Evolutionary conservation across 2,797 vertebrate species (phyloP).

Genomic region (Anas georgica): DNA sequence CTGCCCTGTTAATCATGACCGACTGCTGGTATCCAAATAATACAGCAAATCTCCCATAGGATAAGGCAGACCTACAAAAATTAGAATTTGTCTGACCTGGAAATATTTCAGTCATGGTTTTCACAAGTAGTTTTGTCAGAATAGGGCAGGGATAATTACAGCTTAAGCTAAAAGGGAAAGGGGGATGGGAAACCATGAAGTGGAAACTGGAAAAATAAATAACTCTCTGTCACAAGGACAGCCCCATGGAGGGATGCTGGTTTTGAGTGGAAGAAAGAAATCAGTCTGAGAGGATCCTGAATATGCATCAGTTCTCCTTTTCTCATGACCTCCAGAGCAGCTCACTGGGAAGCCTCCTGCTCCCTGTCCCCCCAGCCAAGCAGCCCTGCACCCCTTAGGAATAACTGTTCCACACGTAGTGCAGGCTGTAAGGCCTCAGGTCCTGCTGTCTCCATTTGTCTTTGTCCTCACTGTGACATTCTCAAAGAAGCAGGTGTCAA

Average conservation of each 20-base stretch:
- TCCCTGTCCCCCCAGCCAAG: not conserved
- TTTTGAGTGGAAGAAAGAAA: not conserved
- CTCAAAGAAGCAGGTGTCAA: not conserved
- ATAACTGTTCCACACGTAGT: too few relatives aligned
- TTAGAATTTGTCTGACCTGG: not conserved
- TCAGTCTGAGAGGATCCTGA: not conserved
- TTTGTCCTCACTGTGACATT: not conserved
- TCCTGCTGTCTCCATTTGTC: not conserved
- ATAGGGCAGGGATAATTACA: conserved; percentile 17
- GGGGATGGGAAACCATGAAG: not conserved
- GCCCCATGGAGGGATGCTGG: not conserved
- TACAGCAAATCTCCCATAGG: not conserved
- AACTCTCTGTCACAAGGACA: not conserved
- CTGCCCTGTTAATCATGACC: not conserved
- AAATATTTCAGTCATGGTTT: conserved; percentile 18
- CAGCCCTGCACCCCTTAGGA: not conserved
- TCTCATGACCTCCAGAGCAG: not conserved
- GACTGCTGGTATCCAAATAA: not conserved
- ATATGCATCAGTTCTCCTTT: not conserved
- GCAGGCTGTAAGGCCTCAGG: not conserved
- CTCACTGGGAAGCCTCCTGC: not conserved
- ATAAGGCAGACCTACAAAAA: not conserved
- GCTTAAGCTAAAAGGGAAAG: not conserved
- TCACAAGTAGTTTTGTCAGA: conserved; percentile 27
- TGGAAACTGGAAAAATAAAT: conserved; percentile 16